phyloP scores from a whole-genome alignment of 2,113 vertebrate species.

The Rostratula benghalensis region DNA sequence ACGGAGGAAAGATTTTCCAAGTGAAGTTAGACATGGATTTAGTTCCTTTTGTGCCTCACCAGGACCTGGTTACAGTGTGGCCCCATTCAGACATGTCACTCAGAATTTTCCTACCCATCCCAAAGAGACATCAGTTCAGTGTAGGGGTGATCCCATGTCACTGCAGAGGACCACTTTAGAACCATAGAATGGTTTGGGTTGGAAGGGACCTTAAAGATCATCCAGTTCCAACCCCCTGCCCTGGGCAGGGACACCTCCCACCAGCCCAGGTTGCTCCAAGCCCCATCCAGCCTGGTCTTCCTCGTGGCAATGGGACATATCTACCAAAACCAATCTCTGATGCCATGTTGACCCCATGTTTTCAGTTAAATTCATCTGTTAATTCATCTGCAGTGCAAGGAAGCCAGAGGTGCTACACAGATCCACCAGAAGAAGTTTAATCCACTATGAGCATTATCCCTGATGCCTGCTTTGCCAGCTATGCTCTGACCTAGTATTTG shows the following conservation, averaged over 20 bases:
- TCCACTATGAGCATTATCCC: neutral
- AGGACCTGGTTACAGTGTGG: neutral
- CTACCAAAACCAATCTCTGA: neutral
- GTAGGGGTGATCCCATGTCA: neutral
- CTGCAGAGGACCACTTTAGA: neutral
- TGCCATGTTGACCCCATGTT: neutral
- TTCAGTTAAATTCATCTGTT: neutral
- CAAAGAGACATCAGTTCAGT: neutral
- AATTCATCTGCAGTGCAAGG: neutral
- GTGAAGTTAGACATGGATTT: neutral
- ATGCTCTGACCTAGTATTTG: conserved; percentile 38
- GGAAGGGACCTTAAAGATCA: no score
- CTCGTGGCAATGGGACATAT: neutral
- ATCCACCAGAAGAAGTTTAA: neutral
- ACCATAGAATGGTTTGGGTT: no score
- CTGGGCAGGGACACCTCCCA: no score
- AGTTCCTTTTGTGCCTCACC: neutral
- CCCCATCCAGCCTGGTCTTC: no score
- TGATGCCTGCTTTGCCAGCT: conserved; percentile 7
- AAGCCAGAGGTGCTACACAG: neutral
- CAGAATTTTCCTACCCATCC: neutral
- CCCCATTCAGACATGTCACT: neutral
- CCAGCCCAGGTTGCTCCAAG: no score
- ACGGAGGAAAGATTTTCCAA: neutral
- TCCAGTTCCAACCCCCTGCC: no score